A percentile compares a stretch with the other conserved stretches of the same genome.
Evolutionary conservation across 2,797 vertebrate species (phyloP).

Genomic region (Protonibea diacanthus): DNA sequence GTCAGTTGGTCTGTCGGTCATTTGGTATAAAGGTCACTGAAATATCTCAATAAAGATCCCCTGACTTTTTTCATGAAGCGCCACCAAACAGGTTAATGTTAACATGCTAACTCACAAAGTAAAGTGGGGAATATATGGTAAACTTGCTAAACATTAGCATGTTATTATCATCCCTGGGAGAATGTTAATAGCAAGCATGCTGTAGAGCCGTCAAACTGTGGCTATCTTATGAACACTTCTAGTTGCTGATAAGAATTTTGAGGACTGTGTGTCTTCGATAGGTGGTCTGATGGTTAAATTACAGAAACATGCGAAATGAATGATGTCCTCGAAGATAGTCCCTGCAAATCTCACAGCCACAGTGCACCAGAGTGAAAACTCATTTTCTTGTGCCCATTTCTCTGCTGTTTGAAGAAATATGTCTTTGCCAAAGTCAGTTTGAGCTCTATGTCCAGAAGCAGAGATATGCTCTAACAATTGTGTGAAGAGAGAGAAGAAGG

Average conservation of each 20-base stretch:
- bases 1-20: too few relatives aligned
- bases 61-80: not conserved
- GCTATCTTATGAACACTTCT: slow-evolving; percentile 1
- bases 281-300: slow-evolving; percentile 25
- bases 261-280: not conserved
- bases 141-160: not conserved
- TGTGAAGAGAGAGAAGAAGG: slow-evolving; percentile 1
- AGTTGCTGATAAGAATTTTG: not conserved
- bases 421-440: slow-evolving; percentile 14
- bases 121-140: not conserved
- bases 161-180: not conserved
- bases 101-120: not conserved
- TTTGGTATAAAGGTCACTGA: not conserved
- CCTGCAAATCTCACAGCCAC: slow-evolving; percentile 16
- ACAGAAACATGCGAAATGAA: slow-evolving; percentile 43
- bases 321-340: slow-evolving; percentile 21
- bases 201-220: not conserved
- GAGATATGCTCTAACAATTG: not conserved
- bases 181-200: not conserved
- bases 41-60: not conserved
- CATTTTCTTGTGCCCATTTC: slow-evolving; percentile 23
- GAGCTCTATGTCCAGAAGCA: slow-evolving; percentile 6
- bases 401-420: slow-evolving; percentile 29
- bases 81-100: not conserved
- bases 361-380: slow-evolving; percentile 34